phyloP scores from a whole-genome alignment of 2,888 invertebrate genomes.

The Drosophila leonis region DNA sequence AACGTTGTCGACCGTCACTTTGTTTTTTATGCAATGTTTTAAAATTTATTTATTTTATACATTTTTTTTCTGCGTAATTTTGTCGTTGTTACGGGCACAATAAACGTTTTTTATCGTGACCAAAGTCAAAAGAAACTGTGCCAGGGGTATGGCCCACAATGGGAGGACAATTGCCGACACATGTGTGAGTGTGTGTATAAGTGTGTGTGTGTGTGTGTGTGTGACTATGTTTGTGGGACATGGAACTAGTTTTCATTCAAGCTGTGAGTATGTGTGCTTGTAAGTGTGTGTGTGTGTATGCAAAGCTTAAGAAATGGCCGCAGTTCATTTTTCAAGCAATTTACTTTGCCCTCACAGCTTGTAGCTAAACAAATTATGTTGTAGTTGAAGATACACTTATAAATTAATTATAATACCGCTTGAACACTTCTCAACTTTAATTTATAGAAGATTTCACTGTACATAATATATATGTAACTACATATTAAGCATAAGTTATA shows the following conservation, averaged over 20 bases:
- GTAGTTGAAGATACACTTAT: constrained; percentile 2
- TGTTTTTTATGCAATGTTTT: constrained; percentile 68
- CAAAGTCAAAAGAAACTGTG: constrained; percentile 81
- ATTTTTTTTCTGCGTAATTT: constrained; percentile 52
- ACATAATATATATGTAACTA: background rate
- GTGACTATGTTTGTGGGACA: constrained; percentile 35
- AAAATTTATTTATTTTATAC: constrained; percentile 36
- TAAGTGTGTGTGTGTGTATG: constrained; percentile 22
- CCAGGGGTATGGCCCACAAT: constrained; percentile 77
- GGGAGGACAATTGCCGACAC: constrained; percentile 32
- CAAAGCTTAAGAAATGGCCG: constrained; percentile 49
- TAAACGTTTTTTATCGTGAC: constrained; percentile 81
- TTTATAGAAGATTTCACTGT: background rate
- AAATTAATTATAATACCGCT: constrained; percentile 4
- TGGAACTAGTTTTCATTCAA: constrained; percentile 47
- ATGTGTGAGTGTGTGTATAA: constrained; percentile 6
- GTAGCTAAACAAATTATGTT: constrained; percentile 32
- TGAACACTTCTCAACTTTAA: background rate
- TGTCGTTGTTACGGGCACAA: constrained; percentile 67
- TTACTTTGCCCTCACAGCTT: constrained; percentile 21
- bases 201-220: background rate
- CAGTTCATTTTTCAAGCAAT: constrained; percentile 35
- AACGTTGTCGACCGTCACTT: constrained; percentile 40
- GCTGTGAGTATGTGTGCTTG: constrained; percentile 14
- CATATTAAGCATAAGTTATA: constrained; percentile 17